A percentile compares a stretch with the other conserved stretches of the same genome.
phyloP scores from a whole-genome alignment of 2,888 invertebrate genomes.

The Pediacus dermestoides region DNA sequence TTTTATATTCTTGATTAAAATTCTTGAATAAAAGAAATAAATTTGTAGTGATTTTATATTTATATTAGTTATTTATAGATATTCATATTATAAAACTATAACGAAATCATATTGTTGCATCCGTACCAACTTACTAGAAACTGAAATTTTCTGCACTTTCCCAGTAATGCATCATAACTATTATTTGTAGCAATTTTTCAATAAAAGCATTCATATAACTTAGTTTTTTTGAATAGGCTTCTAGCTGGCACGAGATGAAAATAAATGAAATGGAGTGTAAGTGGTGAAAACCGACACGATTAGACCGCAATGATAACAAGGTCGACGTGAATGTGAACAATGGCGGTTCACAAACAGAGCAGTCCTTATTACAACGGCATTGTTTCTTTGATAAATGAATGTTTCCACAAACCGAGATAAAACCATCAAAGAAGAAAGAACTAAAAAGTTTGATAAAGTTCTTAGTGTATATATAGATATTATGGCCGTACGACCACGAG shows the following conservation, averaged over 20 bases:
- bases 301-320: constrained; percentile 37
- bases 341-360: constrained; percentile 38
- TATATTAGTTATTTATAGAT: no score
- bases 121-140: no score
- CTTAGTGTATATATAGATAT: no score
- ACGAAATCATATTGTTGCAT: no score
- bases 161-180: no score
- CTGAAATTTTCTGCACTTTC: no score
- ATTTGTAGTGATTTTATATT: no score
- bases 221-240: constrained; percentile 15
- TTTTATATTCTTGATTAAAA: no score
- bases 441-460: constrained; percentile 39
- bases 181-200: constrained; percentile 20
- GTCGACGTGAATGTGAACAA: constrained; percentile 40
- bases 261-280: constrained; percentile 31
- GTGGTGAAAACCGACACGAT: constrained; percentile 27
- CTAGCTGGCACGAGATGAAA: constrained; percentile 13
- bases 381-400: constrained; percentile 49
- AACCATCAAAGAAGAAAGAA: constrained; percentile 43
- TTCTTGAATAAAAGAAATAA: no score
- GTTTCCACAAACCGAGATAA: constrained; percentile 43
- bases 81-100: no score
- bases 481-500: neutral
- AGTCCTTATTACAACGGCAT: constrained; percentile 44
- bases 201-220: constrained; percentile 19